These are phyloP conservation scores for Tauraco hartlaubi DNA, from an alignment of 2,797 vertebrate species.

Conservation along the genomic window DNA sequence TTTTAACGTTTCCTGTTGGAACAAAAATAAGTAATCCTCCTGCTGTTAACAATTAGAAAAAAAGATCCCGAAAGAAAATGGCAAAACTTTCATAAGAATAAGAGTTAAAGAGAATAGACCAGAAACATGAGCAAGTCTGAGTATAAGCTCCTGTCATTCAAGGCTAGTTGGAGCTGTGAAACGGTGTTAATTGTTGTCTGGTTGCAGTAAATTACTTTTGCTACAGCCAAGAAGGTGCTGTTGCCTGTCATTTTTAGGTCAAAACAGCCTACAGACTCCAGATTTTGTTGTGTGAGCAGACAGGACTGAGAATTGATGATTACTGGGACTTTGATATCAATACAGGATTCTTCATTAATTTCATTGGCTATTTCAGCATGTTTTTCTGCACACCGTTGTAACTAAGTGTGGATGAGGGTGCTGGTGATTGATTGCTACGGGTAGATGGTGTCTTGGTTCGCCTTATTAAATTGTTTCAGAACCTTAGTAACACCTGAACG, in stretches of 20 bases:
- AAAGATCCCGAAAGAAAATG: not conserved
- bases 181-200: conserved; percentile 4
- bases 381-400: not conserved
- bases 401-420: not conserved
- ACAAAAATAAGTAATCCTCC: not conserved
- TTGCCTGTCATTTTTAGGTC: not conserved
- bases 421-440: not conserved
- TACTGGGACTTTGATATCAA: not conserved
- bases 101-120: not conserved
- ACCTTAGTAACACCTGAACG: not conserved
- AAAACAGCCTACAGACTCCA: not conserved
- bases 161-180: not conserved
- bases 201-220: conserved; percentile 17
- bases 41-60: not conserved
- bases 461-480: conserved; percentile 22
- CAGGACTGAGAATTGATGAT: not conserved
- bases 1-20: not conserved
- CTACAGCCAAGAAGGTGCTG: not conserved
- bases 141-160: not conserved
- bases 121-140: not conserved
- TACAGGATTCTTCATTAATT: not conserved
- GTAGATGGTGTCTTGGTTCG: not conserved
- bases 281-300: not conserved
- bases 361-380: not conserved
- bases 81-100: not conserved